Percentiles rank a stretch among this genome's conserved stretches.
phyloP scores from a whole-genome alignment of 2,888 invertebrate species.

The Cremastinae sp. region DNA sequence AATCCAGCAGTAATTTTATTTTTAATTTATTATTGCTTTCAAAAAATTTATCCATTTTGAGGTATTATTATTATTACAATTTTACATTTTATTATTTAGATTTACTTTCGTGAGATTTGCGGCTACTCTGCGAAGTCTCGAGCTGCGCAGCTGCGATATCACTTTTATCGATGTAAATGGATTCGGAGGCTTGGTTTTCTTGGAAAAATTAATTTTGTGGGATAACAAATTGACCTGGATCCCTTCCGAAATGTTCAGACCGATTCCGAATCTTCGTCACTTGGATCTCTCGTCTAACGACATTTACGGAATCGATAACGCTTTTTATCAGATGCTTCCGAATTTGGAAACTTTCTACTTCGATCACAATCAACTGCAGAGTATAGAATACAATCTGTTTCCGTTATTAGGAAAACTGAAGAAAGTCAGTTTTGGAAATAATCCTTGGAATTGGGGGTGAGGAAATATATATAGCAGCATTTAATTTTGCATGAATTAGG shows the following conservation, averaged over 20 bases:
- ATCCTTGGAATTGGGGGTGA: slow-evolving; percentile 74
- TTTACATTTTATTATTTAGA: slow-evolving; percentile 60
- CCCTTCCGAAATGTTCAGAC: slow-evolving; percentile 65
- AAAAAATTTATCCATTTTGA: too few species aligned
- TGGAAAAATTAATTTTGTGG: slow-evolving; percentile 70
- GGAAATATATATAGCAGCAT: slow-evolving; percentile 57
- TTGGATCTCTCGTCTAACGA: slow-evolving; percentile 74
- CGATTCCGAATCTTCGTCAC: slow-evolving; percentile 65
- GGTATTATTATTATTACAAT: background rate
- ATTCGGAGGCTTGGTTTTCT: slow-evolving; percentile 65
- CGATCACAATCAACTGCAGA: slow-evolving; percentile 70
- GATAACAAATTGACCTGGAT: slow-evolving; percentile 70
- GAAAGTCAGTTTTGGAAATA: slow-evolving; percentile 71
- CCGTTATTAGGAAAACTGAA: slow-evolving; percentile 65
- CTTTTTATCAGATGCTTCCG: slow-evolving; percentile 64
- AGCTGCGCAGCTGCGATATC: slow-evolving; percentile 69
- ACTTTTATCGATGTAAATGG: slow-evolving; percentile 66
- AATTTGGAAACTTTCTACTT: slow-evolving; percentile 70
- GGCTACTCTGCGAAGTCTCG: slow-evolving; percentile 62
- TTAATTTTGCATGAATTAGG: background rate
- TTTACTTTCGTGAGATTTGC: slow-evolving; percentile 68
- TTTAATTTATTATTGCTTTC: too few species aligned
- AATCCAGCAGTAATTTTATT: slow-evolving; percentile 63
- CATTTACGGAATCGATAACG: slow-evolving; percentile 67
- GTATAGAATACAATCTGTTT: slow-evolving; percentile 68